Evolutionary conservation across 2,888 invertebrate genomes (phyloP), one percentile per base, ranked within the genome.

Genomic region (Epinotia nisella): DNA sequence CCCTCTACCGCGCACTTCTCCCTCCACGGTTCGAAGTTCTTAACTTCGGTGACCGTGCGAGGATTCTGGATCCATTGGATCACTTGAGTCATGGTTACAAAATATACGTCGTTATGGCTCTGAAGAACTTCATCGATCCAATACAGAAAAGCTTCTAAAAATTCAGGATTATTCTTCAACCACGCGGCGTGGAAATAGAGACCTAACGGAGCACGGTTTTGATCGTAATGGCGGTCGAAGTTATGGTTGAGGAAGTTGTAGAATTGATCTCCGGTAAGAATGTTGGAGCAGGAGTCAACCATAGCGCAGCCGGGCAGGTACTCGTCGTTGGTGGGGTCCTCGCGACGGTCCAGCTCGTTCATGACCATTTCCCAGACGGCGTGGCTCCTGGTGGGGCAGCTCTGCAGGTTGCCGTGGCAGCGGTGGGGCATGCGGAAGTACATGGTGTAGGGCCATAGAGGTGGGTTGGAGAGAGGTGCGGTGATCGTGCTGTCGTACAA

Each of bases 361-460:
- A 98, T 97, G 51, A 98, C 98, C 97, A 98, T 98, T 90, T 98
- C 98, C 98, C 98, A 98, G 51, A 98, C 98, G 62, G 98, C 98
- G 89, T 98, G 98, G 77, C 97, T 97, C 85, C 98, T 96, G 2
- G 98, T 98, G 13, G 98, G 98, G 87, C 98, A 98, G 86, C 96
- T 97, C 88, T 98, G 98, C 74, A 98, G 92, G 90, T 98, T 98
- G 76, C 98, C 98, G 87, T 98, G 98, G 85, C 98, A 98, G 75
- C 97, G 95, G 90, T 98, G 98, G 0, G 98, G 98, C 97, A 98
- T 98, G 83, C 97, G 96, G 95, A 98, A 98, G 95, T 99, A 98
- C 96, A 99, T 97, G 73, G 99, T 99, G 94, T 99, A 99, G 3
- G 99, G 99, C 99, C 99, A 99, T 78, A 98, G 95, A 68, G 98